Percentiles rank a stretch among this genome's conserved stretches.
Evolutionary conservation across 1,140 invertebrate genomes (phyloP).

Genomic region (Thaumetopoea pityocampa): DNA sequence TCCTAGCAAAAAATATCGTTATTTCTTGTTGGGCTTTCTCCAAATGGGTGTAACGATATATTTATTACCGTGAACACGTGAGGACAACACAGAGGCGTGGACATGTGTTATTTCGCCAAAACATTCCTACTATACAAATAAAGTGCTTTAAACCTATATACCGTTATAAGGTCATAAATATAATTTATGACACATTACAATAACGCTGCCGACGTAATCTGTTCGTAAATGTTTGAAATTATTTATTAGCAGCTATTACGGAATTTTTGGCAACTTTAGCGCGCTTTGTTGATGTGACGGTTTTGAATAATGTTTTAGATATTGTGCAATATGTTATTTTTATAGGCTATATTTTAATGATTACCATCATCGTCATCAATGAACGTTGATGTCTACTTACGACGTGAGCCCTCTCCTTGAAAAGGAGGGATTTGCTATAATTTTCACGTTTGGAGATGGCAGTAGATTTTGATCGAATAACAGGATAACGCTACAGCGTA

Average conservation of each 20-base stretch:
- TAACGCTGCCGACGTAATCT: conserved; percentile 5
- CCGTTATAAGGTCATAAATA: conserved; percentile 25
- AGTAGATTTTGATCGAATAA: too few species aligned
- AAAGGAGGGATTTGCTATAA: too few species aligned
- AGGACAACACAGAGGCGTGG: conserved; percentile 39
- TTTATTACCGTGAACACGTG: conserved; percentile 47
- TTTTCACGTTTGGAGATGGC: too few species aligned
- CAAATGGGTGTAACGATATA: conserved; percentile 53
- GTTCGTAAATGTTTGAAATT: conserved; percentile 1
- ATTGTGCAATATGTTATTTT: too few species aligned
- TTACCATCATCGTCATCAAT: too few species aligned
- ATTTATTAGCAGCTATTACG: conserved; percentile 9
- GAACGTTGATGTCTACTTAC: too few species aligned
- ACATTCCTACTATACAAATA: conserved; percentile 42
- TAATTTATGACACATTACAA: conserved; percentile 11
- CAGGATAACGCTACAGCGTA: too few species aligned
- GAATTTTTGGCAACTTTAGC: conserved; percentile 4
- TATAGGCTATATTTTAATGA: too few species aligned
- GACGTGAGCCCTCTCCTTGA: too few species aligned
- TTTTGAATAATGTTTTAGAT: too few species aligned
- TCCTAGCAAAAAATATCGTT: conserved; percentile 41
- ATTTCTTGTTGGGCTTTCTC: conserved; percentile 42
- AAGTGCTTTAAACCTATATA: conserved; percentile 29
- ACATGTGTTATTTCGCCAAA: conserved; percentile 38
- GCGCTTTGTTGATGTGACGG: neutral